Percentiles rank a stretch among this genome's conserved stretches.
These are phyloP conservation scores for Acromyrmex heyeri DNA, from an alignment of 1,140 invertebrate species.

Conservation along the genomic window DNA sequence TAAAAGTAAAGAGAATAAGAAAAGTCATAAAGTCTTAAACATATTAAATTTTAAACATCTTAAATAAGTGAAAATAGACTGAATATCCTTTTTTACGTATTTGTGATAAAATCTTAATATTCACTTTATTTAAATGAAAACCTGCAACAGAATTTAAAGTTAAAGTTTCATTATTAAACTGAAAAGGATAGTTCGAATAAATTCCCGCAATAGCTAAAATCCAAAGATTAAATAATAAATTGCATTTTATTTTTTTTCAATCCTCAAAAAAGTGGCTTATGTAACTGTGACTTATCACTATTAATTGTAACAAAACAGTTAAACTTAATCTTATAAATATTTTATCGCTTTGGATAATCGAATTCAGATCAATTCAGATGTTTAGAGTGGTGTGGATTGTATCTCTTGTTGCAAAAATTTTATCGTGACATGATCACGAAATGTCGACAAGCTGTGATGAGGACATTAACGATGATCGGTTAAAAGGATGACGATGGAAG, in stretches of 20 bases:
- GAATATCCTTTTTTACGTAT: too few relatives aligned
- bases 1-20: background rate
- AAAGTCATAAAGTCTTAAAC: too few relatives aligned
- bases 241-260: background rate
- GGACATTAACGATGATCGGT: conserved; percentile 76
- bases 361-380: background rate
- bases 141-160: background rate
- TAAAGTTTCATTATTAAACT: background rate
- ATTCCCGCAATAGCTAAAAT: background rate
- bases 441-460: background rate
- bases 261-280: background rate
- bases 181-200: background rate
- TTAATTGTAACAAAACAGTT: background rate
- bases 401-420: conserved; percentile 3
- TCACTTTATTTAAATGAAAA: background rate
- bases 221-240: background rate
- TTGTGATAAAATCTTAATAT: background rate
- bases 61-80: too few relatives aligned
- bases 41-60: too few relatives aligned
- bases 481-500: conserved; percentile 72
- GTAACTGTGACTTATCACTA: background rate
- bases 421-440: conserved; percentile 41
- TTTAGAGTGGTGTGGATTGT: background rate
- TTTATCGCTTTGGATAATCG: background rate
- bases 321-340: conserved; percentile 9